Evolutionary conservation across 2,113 vertebrate genomes (phyloP), one percentile per base, ranked within the genome.

Genomic region (Tympanuchus pallidicinctus): DNA sequence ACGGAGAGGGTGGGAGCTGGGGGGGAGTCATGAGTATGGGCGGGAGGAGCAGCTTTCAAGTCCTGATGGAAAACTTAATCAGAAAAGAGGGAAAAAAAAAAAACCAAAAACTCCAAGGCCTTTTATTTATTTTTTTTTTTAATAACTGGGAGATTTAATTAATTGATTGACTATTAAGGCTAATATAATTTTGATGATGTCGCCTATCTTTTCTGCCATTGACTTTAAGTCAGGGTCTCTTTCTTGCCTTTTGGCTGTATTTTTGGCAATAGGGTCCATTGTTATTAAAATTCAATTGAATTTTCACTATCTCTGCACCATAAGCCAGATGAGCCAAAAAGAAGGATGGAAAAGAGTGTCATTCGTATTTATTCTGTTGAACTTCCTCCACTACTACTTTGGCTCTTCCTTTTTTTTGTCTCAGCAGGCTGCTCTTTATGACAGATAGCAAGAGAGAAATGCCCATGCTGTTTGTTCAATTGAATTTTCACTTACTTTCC

Each of bases 111-210:
- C 24, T 86, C 52, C 15, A 10, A 13, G 22, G 12, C 45, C 6
- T 86, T 94, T 88, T 93, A 24, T 54, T 54, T 54, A 34, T 27
- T 67, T 61, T 38, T 27, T 67, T 61, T 63, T 38, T 63, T 63
- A 71, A 92, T 95, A 96, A 92, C 93, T 70, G 47, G 56, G 86
- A 92, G 73, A 94, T 97, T 96, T 92, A 90, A 94, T 96, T 96
- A 97, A 97, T 97, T 88, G 94, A 96, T 95, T 89, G 93, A 94
- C 95, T 96, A 93, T 95, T 94, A 96, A 94, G 76, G 92, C 86
- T 97, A 97, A 97, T 96, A 97, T 94, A 94, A 94, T 94, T 97
- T 97, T 97, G 97, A 97, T 97, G 94, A 96, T 97, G 97, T 97
- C 20, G 66, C 95, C 94, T 86, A 95, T 97, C 94, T 95, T 96